Evolutionary conservation across 2,797 vertebrate species (phyloP), one percentile per base, ranked within the genome.

Genomic region (Pristis pectinata): DNA sequence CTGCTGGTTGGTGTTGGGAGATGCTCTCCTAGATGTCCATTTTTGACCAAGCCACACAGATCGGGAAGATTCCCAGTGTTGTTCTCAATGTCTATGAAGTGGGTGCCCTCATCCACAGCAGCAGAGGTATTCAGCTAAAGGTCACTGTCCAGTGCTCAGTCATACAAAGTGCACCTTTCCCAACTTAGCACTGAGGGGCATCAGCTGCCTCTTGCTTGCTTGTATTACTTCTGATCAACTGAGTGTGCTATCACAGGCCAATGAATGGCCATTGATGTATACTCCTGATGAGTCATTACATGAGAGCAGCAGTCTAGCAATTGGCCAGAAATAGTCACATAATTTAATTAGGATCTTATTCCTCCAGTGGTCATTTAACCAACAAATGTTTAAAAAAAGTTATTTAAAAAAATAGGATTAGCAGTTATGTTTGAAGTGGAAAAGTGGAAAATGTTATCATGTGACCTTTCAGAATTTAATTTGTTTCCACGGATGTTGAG

Each of bases 381-480:
- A 2, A 64, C 70, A 74, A 74, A 74, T 22, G 22, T 22, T 37
- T 89, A 56, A 61, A 87, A 11, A 27, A 61, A 1, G 17, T n/a
- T 89, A 17, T 22, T 61, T 89, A 15, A 41, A 15, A 64, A 74
- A 74, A 67, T 91, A 56, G 53, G 53, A 59, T 87, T 87, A 67
- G 59, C n/a, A 67, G 3, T 64, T 89, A 24, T 7, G 56, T 89
- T 89, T 64, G 85, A 37, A 64, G n/a, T 17, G 59, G 34, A 37
- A 8, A 91, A 64, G 59, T 91, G 87, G 87, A 67, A 91, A 91
- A 67, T 41, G n/a, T 67, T 67, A 67, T 91, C 87, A 91, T 10
- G 59, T 91, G 87, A 67, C 87, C 87, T 91, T 64, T 67, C 64
- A 41, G 87, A 41, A 91, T 64, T 87, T 91, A 64, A 67, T 61